Percentiles rank a stretch among this genome's conserved stretches.
Evolutionary conservation across 2,888 invertebrate species (phyloP).

Genomic region (Meiosimyza platycephala): DNA sequence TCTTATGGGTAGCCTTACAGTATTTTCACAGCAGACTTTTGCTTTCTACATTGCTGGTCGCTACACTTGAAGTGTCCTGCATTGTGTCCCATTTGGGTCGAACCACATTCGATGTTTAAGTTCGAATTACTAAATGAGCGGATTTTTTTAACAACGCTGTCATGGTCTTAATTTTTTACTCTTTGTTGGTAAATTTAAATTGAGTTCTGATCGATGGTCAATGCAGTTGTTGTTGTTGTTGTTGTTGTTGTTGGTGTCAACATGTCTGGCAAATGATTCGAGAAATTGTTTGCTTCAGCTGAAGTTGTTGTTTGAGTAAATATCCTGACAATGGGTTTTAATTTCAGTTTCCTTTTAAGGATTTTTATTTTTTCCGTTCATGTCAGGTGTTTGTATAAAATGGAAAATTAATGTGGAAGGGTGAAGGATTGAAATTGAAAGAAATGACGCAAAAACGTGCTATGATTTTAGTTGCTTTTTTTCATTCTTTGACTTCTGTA

Average conservation of each 20-base stretch:
- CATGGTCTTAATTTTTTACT: neutral
- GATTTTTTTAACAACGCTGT: constrained; percentile 7
- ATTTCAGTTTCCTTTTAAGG: neutral
- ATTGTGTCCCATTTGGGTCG: neutral
- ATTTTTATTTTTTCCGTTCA: no score
- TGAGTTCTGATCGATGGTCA: constrained; percentile 10
- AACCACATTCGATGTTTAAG: constrained; percentile 21
- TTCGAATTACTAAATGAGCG: constrained; percentile 37
- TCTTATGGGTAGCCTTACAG: no score
- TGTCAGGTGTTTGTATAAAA: no score
- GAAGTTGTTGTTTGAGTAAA: constrained; percentile 5
- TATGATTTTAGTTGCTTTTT: no score
- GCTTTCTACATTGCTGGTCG: no score
- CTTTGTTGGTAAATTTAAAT: constrained; percentile 6
- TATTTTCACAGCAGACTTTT: no score
- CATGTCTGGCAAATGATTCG: constrained; percentile 1
- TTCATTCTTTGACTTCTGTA: no score
- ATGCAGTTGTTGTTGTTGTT: constrained; percentile 1
- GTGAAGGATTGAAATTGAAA: no score
- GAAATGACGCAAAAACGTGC: no score
- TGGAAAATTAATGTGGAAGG: no score
- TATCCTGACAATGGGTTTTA: constrained; percentile 26
- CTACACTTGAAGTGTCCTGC: no score
- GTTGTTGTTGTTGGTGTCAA: neutral
- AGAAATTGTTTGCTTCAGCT: constrained; percentile 4